Evolutionary conservation across 1,140 invertebrate genomes (phyloP).

Genomic region (Cyrtorhinus lividipennis): DNA sequence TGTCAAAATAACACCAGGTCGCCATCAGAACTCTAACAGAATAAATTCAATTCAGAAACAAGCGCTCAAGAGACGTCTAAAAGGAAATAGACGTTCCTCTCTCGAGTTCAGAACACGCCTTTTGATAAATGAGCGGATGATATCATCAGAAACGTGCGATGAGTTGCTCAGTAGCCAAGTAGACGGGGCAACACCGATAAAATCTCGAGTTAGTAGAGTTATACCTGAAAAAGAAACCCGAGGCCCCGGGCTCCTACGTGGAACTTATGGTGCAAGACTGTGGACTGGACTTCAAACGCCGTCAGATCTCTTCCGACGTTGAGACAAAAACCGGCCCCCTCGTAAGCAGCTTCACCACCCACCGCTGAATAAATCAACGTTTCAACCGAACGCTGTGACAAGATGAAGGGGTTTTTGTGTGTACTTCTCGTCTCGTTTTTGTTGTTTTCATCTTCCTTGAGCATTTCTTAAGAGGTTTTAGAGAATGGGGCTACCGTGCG

Average conservation of each 20-base stretch:
- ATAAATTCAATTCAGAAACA: too few relatives aligned
- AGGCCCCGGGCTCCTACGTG: not conserved
- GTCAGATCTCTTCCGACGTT: not conserved
- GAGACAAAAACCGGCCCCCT: not conserved
- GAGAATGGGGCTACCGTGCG: too few relatives aligned
- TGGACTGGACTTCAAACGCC: not conserved
- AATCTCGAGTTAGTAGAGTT: constrained; percentile 1
- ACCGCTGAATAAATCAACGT: not conserved
- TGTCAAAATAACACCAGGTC: too few relatives aligned
- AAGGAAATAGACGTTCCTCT: constrained; percentile 1
- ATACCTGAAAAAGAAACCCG: not conserved
- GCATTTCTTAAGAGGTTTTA: not conserved
- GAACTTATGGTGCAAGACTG: not conserved
- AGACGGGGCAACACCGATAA: not conserved
- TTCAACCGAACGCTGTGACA: not conserved
- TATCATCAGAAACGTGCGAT: not conserved
- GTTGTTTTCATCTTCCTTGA: not conserved
- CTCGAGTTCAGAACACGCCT: not conserved
- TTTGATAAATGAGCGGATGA: not conserved
- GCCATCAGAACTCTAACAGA: too few relatives aligned
- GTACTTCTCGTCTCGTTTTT: not conserved
- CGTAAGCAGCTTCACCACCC: not conserved
- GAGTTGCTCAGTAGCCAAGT: not conserved
- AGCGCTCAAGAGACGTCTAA: not conserved
- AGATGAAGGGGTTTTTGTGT: not conserved